Percentiles rank a stretch among this genome's conserved stretches.
Conservation (phyloP, 1,140 invertebrate species). For the Diuraphis noxia region DNA sequence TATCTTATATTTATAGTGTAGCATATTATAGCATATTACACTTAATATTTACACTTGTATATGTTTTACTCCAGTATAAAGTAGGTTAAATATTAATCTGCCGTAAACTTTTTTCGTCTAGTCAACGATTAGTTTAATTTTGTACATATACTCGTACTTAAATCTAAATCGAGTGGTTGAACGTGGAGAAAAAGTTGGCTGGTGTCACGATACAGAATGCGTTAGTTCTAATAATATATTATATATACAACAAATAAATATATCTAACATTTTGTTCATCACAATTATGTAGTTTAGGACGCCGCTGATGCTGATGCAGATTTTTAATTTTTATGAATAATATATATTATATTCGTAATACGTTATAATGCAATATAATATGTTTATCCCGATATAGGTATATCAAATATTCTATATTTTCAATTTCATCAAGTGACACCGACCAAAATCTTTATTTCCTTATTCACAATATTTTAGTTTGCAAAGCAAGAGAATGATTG, state of each 20-base stretch:
- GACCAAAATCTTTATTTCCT: too few species aligned
- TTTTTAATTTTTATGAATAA: neutral
- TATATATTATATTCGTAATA: neutral
- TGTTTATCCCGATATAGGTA: too few species aligned
- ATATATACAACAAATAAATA: neutral
- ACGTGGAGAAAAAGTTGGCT: neutral
- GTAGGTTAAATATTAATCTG: constrained; percentile 6
- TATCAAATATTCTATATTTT: neutral
- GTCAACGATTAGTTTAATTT: constrained; percentile 8
- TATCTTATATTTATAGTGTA: constrained; percentile 3
- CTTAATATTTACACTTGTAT: neutral
- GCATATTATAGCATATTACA: neutral
- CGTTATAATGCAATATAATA: neutral
- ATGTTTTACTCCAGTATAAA: neutral
- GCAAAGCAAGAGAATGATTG: neutral
- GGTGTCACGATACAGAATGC: neutral
- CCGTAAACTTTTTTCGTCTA: neutral
- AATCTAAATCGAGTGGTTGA: neutral
- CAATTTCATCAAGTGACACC: too few species aligned
- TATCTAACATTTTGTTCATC: neutral
- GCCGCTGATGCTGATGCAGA: neutral
- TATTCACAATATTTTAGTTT: neutral
- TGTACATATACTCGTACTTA: neutral
- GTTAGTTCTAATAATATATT: neutral
- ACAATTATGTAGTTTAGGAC: neutral